Conservation (phyloP, 2,797 vertebrate genomes). For the Craterocephalus amniculus region DNA sequence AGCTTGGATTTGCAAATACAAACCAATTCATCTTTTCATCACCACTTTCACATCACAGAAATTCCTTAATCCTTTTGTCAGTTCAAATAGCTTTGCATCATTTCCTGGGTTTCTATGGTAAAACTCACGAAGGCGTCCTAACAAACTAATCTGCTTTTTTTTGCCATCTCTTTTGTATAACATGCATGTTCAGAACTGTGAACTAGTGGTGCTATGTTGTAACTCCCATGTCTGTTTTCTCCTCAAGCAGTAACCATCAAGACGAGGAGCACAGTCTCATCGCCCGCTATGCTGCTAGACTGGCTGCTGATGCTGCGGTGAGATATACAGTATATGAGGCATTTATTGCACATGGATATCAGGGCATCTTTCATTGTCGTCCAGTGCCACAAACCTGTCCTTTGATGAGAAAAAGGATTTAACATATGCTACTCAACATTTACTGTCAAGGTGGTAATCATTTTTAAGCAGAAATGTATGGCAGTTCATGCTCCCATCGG, state of each 20-base stretch:
- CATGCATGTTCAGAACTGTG: slow-evolving; percentile 4
- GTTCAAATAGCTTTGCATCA: slow-evolving; percentile 40
- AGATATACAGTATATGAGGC: slow-evolving; percentile 71
- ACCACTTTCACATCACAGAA: slow-evolving; percentile 22
- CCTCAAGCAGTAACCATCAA: slow-evolving; percentile 88
- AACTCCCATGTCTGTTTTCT: slow-evolving; percentile 60
- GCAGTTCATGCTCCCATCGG: slow-evolving; percentile 37
- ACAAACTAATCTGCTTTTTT: slow-evolving; percentile 42
- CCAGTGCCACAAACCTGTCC: slow-evolving; percentile 35
- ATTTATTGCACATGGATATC: slow-evolving; percentile 47
- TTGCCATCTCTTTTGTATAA: slow-evolving; percentile 7
- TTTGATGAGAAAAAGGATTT: slow-evolving; percentile 33
- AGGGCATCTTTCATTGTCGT: slow-evolving; percentile 43
- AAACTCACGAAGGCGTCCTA: slow-evolving; percentile 19
- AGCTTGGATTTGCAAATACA: slow-evolving; percentile 17
- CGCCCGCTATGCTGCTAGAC: slow-evolving; percentile 95
- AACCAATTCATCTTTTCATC: slow-evolving; percentile 8
- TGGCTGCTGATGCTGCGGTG: slow-evolving; percentile 96
- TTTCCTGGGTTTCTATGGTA: slow-evolving; percentile 28
- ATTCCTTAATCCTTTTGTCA: slow-evolving; percentile 33
- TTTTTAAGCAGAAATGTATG: slow-evolving; percentile 28
- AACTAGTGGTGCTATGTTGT: slow-evolving; percentile 47
- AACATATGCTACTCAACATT: slow-evolving; percentile 18
- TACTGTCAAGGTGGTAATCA: slow-evolving; percentile 32
- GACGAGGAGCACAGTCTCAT: slow-evolving; percentile 99